Conservation (phyloP, 1,140 invertebrate species). For the Leptestheria dahalacensis region DNA sequence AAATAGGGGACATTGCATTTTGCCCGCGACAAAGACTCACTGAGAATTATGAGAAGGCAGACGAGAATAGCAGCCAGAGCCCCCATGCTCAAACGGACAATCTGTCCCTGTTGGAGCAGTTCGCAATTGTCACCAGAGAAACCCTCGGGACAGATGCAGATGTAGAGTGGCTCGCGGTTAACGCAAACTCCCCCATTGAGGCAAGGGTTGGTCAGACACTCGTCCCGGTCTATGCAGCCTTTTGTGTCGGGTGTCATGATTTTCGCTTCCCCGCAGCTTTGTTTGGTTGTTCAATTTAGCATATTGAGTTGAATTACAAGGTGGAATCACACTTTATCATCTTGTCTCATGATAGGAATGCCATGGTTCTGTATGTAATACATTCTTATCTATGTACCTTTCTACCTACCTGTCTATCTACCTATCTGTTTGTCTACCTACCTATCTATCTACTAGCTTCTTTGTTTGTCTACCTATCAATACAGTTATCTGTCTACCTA, state of each 20-base stretch:
- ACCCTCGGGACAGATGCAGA: conserved; percentile 55
- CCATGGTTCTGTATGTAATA: no score
- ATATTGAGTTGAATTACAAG: no score
- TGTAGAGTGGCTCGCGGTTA: conserved; percentile 68
- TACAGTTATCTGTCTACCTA: no score
- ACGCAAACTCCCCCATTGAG: conserved; percentile 76
- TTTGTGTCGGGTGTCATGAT: conserved; percentile 73
- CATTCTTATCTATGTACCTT: not conserved
- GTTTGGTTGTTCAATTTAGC: no score
- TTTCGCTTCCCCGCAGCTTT: conserved; percentile 81
- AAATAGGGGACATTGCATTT: no score
- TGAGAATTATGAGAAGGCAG: conserved; percentile 83
- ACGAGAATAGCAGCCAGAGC: conserved; percentile 83
- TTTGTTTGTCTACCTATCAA: conserved; percentile 2
- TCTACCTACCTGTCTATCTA: no score
- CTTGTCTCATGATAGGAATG: no score
- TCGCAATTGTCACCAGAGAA: conserved; percentile 91
- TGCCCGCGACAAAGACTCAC: no score
- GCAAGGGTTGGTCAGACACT: conserved; percentile 81
- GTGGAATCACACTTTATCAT: no score
- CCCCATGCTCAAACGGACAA: conserved; percentile 81
- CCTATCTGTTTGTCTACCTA: no score
- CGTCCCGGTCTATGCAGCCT: conserved; percentile 83
- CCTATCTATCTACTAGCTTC: not conserved
- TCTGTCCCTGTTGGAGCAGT: conserved; percentile 77